Conservation (phyloP, 2,113 vertebrate genomes). For the Phaethon lepturus region DNA sequence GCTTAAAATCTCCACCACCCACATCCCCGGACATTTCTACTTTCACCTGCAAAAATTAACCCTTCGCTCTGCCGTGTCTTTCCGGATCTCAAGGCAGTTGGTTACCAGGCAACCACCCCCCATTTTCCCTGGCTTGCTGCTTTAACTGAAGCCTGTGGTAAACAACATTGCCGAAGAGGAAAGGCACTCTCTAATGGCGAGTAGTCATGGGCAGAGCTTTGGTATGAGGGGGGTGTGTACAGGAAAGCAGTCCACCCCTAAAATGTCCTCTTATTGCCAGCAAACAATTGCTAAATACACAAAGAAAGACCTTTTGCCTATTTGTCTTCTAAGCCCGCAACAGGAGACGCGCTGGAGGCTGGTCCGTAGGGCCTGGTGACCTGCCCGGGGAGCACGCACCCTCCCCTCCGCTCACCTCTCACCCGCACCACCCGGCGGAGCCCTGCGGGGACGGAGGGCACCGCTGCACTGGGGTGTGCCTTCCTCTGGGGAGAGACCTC, state of each 20-base stretch:
- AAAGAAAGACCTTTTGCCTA: neutral
- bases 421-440: neutral
- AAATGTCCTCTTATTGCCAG: neutral
- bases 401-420: neutral
- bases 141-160: conserved; percentile 47
- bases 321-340: neutral
- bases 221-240: neutral
- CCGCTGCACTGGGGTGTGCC: neutral
- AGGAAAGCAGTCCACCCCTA: neutral
- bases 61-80: neutral
- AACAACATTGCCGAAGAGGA: neutral
- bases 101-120: conserved; percentile 41
- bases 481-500: neutral
- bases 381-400: neutral
- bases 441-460: neutral
- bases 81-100: conserved; percentile 13
- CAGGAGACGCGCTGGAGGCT: neutral
- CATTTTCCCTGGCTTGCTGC: neutral
- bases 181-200: neutral
- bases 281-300: neutral
- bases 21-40: neutral
- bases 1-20: neutral
- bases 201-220: neutral
- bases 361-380: neutral
- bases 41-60: conserved; percentile 54